Evolutionary conservation across 1,140 invertebrate genomes (phyloP).

Genomic region (Trachymyrmex cornetzi): DNA sequence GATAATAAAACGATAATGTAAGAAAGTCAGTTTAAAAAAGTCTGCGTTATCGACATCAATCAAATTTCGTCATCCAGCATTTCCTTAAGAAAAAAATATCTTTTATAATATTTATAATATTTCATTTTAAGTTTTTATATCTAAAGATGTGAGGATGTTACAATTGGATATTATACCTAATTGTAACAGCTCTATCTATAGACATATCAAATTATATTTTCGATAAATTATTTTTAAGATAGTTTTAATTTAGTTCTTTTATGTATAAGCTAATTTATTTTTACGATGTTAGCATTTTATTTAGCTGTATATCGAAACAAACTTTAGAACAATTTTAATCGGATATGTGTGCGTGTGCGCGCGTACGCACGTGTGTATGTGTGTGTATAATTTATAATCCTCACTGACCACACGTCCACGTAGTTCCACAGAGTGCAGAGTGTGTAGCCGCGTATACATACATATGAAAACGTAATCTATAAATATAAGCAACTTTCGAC

Average conservation of each 20-base stretch:
- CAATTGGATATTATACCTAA: neutral
- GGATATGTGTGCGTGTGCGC: neutral
- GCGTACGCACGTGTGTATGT: no score
- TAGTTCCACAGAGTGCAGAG: neutral
- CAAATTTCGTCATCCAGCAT: no score
- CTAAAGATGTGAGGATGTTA: neutral
- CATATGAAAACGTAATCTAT: neutral
- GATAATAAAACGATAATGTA: no score
- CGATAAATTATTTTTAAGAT: neutral
- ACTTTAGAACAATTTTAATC: neutral
- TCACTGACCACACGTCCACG: slow-evolving; percentile 7
- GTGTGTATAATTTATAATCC: neutral
- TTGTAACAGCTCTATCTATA: no score
- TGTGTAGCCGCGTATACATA: neutral
- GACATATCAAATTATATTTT: neutral
- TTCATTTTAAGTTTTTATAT: no score
- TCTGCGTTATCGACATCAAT: no score
- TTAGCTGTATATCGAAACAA: neutral
- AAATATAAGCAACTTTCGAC: slow-evolving; percentile 13
- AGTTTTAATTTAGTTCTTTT: slow-evolving; percentile 1
- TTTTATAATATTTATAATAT: no score
- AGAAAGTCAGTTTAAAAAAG: no score
- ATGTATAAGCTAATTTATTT: neutral
- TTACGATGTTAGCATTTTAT: neutral
- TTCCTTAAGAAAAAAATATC: no score